Conservation (phyloP, 1,140 invertebrate species). For the Neodiprion fabricii region DNA sequence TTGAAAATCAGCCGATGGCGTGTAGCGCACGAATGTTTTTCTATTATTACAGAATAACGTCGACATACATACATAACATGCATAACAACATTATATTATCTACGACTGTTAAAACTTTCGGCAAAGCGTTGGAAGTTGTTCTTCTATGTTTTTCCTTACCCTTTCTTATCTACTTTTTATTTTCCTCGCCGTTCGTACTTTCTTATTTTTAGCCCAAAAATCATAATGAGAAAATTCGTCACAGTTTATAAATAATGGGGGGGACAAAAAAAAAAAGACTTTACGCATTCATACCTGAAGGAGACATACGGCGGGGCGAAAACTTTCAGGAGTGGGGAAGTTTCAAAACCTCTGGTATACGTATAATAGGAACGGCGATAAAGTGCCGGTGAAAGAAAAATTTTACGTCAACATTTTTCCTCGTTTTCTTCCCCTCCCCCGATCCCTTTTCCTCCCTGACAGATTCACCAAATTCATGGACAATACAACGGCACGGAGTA, state of each 20-base stretch:
- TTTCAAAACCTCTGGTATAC: not conserved
- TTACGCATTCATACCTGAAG: not conserved
- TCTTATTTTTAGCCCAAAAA: not conserved
- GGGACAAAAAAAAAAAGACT: not conserved
- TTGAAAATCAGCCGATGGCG: too few relatives aligned
- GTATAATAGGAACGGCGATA: not conserved
- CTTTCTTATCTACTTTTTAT: too few relatives aligned
- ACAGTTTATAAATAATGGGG: not conserved
- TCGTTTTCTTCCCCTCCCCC: not conserved
- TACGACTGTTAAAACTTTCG: too few relatives aligned
- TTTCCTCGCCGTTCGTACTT: too few relatives aligned
- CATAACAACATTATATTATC: too few relatives aligned
- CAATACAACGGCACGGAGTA: not conserved
- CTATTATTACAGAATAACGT: too few relatives aligned
- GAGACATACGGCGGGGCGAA: not conserved
- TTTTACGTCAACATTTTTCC: not conserved
- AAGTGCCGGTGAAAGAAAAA: not conserved
- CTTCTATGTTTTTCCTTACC: too few relatives aligned
- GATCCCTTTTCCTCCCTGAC: not conserved
- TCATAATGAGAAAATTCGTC: not conserved
- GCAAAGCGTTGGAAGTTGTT: too few relatives aligned
- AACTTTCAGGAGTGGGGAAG: not conserved
- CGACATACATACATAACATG: too few relatives aligned
- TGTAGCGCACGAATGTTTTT: too few relatives aligned
- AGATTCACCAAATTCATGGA: not conserved